Evolutionary conservation across 2,797 vertebrate genomes (phyloP).

Genomic region (Eurystomus glaucurus): DNA sequence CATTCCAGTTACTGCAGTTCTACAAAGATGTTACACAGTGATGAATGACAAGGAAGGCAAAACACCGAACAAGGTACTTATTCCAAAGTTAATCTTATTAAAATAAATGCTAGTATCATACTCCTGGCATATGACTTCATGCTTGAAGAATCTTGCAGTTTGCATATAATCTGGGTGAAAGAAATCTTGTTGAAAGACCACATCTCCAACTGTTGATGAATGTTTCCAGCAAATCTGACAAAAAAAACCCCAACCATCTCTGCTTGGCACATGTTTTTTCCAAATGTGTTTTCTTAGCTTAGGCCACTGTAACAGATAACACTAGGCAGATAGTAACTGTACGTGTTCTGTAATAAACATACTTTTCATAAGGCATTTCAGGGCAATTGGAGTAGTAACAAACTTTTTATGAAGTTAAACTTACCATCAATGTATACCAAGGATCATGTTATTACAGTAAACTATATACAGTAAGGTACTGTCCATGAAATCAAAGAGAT

Average conservation of each 20-base stretch:
- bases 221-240: background rate
- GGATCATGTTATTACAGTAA: background rate
- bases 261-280: background rate
- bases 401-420: background rate
- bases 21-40: background rate
- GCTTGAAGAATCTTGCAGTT: slow-evolving; percentile 3
- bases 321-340: background rate
- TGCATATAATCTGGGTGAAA: background rate
- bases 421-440: background rate
- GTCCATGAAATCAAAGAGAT: slow-evolving; percentile 15
- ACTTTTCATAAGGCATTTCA: slow-evolving; percentile 23
- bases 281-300: slow-evolving; percentile 25
- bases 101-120: slow-evolving; percentile 4
- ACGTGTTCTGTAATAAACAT: background rate
- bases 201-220: background rate
- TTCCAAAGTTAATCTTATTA: background rate
- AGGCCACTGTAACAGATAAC: background rate
- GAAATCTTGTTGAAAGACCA: slow-evolving; percentile 1
- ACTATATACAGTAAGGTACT: background rate
- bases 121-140: background rate
- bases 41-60: slow-evolving; percentile 21
- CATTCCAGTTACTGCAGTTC: background rate
- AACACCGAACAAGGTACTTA: background rate
- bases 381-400: background rate
- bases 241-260: background rate